Evolutionary conservation across 2,113 vertebrate species (phyloP).

Genomic region (Neopipo cinnamomea): DNA sequence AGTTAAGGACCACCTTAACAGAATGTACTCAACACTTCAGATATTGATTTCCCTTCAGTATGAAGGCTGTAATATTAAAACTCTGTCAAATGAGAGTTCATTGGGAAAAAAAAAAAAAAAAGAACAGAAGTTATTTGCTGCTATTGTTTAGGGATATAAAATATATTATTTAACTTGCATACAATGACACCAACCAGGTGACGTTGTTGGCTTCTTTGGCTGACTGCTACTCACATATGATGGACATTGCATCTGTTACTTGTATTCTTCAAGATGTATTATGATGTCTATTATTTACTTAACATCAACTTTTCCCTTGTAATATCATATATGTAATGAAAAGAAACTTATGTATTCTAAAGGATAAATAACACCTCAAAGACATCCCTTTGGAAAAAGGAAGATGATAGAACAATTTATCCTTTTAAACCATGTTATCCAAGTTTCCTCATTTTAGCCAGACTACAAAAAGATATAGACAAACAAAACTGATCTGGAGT

Average conservation of each 20-base stretch:
- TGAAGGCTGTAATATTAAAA: background rate
- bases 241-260: background rate
- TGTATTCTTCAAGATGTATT: background rate
- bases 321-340: background rate
- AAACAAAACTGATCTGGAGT: background rate
- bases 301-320: background rate
- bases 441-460: background rate
- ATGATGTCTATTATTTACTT: background rate
- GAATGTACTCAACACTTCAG: background rate
- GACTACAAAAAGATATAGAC: background rate
- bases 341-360: background rate
- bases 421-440: background rate
- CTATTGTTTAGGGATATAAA: background rate
- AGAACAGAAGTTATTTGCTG: background rate
- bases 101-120: background rate
- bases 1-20: background rate
- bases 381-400: background rate
- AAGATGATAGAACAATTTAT: background rate
- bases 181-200: background rate
- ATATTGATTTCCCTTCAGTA: background rate
- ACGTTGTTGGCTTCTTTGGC: background rate
- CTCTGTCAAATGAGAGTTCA: background rate
- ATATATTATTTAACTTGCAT: background rate
- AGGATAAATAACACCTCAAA: background rate
- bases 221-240: background rate